Conservation (phyloP, 1,140 invertebrate species). For the Holcopasites calliopsidis region DNA sequence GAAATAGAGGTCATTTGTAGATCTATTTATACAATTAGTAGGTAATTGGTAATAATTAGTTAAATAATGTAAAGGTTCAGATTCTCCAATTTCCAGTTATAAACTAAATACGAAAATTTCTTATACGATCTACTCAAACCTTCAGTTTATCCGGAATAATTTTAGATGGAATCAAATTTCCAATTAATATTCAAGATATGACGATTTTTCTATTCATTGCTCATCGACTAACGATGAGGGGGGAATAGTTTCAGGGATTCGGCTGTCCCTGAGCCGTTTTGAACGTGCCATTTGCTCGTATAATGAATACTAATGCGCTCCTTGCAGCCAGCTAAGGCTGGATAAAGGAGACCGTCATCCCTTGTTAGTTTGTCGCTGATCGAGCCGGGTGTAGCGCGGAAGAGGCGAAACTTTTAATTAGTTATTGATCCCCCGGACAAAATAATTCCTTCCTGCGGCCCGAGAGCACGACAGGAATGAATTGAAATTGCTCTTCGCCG, state of each 20-base stretch:
- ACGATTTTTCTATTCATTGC: background rate
- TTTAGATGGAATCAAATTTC: too few species aligned
- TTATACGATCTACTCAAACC: too few species aligned
- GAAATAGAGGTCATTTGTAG: too few species aligned
- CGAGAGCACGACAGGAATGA: conserved; percentile 59
- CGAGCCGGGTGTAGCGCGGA: conserved; percentile 22
- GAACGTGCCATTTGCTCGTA: conserved; percentile 29
- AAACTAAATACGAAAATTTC: too few species aligned
- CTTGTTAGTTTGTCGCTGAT: conserved; percentile 40
- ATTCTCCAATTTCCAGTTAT: too few species aligned
- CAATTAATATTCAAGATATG: background rate
- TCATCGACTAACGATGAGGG: conserved; percentile 14
- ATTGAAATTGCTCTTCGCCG: conserved; percentile 56
- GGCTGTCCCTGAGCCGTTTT: conserved; percentile 23
- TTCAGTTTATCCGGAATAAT: too few species aligned
- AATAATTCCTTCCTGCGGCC: conserved; percentile 40
- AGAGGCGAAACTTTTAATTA: conserved; percentile 71
- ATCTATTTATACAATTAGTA: too few species aligned
- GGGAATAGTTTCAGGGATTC: conserved; percentile 25
- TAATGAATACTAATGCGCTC: conserved; percentile 56
- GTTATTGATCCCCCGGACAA: conserved; percentile 64
- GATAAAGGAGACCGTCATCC: conserved; percentile 51
- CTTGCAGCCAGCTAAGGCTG: conserved; percentile 12
- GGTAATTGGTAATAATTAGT: too few species aligned
- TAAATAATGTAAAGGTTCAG: too few species aligned